phyloP scores from a whole-genome alignment of 2,113 vertebrate species.

The Pomatostomus ruficeps region DNA sequence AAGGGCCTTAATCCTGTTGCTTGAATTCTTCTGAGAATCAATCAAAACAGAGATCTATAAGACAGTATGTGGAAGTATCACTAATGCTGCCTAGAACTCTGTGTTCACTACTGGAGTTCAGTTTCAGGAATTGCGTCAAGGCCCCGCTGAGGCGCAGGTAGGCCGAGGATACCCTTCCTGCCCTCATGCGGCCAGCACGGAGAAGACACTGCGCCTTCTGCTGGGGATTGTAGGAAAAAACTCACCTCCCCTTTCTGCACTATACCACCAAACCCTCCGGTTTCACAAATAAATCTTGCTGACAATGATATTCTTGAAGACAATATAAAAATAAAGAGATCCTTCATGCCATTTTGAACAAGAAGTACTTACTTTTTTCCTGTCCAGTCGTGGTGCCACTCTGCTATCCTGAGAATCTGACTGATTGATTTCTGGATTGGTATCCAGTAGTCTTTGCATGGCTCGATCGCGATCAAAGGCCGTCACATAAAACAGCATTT shows the following conservation, averaged over 20 bases:
- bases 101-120: fast-evolving
- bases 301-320: not conserved
- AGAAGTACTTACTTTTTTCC: slow-evolving; percentile 87
- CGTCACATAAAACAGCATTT: slow-evolving; percentile 99
- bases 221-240: fast-evolving
- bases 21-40: not conserved
- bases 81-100: not conserved
- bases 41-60: not conserved
- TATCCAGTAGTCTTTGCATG: slow-evolving; percentile 97
- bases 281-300: not conserved
- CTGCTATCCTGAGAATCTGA: slow-evolving; percentile 98
- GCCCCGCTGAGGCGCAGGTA: not conserved
- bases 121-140: not conserved
- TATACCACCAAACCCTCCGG: not conserved
- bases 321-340: not conserved
- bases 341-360: not conserved
- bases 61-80: not conserved
- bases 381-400: slow-evolving; percentile 95
- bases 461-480: slow-evolving; percentile 98
- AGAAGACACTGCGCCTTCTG: not conserved
- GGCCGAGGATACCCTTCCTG: not conserved
- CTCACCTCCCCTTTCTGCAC: not conserved
- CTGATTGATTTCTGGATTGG: slow-evolving; percentile 98
- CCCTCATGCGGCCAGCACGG: not conserved
- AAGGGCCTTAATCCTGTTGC: not conserved